Base-by-base conservation (phyloP, 2,113 vertebrate species). In the Triplophysa tibetana region DNA sequence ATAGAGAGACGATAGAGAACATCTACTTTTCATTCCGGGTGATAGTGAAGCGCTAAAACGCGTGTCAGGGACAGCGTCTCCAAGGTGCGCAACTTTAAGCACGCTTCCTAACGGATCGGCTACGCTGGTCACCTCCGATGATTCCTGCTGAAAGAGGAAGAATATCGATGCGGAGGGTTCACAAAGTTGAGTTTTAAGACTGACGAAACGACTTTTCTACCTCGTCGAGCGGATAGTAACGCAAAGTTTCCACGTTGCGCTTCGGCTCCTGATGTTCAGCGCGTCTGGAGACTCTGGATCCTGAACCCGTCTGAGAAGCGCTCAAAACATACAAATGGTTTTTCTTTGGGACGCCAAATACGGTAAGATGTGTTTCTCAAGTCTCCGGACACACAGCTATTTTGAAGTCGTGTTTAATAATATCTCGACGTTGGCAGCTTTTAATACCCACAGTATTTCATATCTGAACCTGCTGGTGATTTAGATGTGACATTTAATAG, bases 261-360 rank as follows among this genome's bases (percentile, higher is more conserved):
- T 70, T n/a, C 16, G 29, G 48, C 67, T 52, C 48, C 8, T 52
- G 2, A 5, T 10, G 14, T 70, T 72, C 70, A 11, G 69, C 33
- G 56, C 54, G 52, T n/a, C 70, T 58, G 54, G 58, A 17, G 5
- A 33, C 58, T 43, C 41, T 50, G 73, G 72, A 43, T 26, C 72
- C 24, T n/a, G 3, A 76, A 38, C 60, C 61, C 19, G 45, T 52
- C 19, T 21, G 43, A 52, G 19, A 65, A 64, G 61, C 26, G 33
- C 70, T 79, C 73, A 41, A 70, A 80, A 84, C 70, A 86, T 89
- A 86, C 88, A 90, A 81, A 94, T 94, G 93, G 93, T 94, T 86
- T 94, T 93, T 87, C 92, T 92, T 81, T 94, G 93, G 93, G 93
- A 94, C 89, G 88, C 92, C 5, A 94, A 94, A 90, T 94, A 94